Evolutionary conservation across 2,797 vertebrate genomes (phyloP), one percentile per base, ranked within the genome.

Genomic region (Euphonia xanthogaster): DNA sequence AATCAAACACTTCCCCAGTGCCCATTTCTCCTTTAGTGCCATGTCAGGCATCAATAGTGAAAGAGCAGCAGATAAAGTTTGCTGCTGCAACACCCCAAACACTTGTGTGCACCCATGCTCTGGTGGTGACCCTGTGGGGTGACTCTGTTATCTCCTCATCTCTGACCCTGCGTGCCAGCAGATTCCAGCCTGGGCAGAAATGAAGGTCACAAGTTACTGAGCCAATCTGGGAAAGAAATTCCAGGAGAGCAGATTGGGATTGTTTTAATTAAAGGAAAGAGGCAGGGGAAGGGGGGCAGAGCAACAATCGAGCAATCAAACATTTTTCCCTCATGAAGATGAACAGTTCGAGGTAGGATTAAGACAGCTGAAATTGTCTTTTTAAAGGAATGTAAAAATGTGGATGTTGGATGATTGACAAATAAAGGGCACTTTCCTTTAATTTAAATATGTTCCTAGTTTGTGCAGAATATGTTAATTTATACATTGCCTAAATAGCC

Each of bases 401-500:
- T 37, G 81, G 47, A 66, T 42, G 57, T 55, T 19, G 71, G 78
- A 44, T 92, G 95, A 97, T 92, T 97, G 95, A 95, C 94, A 96
- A 94, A 96, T 77, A 92, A 93, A 97, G 94, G 95, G 93, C 94
- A 68, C 83, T 90, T 83, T 90, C 84, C 82, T 94, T 95, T 80
- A 68, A 94, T 96, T 96, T 96, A 94, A 97, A 97, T 96, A 97
- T 77, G 93, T 63, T 96, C 82, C 91, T 58, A 55, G 88, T 94
- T 93, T 92, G 94, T 84, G 90, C 91, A 85, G 94, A 96, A 95
- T 93, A 96, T 97, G 96, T 90, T 97, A 97, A 97, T 97, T 97
- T 97, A 96, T 95, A 94, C 92, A 84, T 96, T 94, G 97, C 94
- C 96, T 96, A 93, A 96, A 96, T 95, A 96, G 96, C 97, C 96